Conservation (phyloP, 2,113 vertebrate species). For the Percina caprodes region DNA sequence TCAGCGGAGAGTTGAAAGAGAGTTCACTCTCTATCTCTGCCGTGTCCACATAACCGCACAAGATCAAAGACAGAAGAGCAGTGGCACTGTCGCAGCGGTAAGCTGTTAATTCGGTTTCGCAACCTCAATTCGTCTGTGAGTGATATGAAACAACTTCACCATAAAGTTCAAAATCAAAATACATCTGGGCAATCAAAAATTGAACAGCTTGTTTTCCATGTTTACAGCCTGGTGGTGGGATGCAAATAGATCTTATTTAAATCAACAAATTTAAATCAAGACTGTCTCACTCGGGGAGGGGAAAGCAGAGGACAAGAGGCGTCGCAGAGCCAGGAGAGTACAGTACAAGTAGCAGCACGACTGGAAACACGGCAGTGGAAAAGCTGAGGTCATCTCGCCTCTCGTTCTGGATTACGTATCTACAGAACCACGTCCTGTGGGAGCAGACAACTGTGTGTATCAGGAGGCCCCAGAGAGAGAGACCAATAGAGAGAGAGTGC, state of each 20-base stretch:
- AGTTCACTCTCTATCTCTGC: constrained; percentile 61
- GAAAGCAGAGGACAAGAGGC: constrained; percentile 45
- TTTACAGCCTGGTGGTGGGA: constrained; percentile 55
- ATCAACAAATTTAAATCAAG: constrained; percentile 70
- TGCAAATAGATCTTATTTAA: constrained; percentile 74
- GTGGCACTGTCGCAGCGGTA: constrained; percentile 37
- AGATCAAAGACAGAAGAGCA: constrained; percentile 64
- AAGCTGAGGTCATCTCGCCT: constrained; percentile 77
- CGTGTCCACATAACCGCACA: constrained; percentile 54
- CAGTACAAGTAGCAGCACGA: constrained; percentile 41
- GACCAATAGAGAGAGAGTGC: constrained; percentile 42
- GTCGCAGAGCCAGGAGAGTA: constrained; percentile 49
- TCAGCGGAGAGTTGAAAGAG: constrained; percentile 74
- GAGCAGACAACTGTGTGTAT: constrained; percentile 70
- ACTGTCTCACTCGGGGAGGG: constrained; percentile 57
- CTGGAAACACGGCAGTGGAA: constrained; percentile 61
- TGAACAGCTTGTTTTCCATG: constrained; percentile 44
- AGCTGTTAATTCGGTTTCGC: constrained; percentile 52
- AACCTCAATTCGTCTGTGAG: constrained; percentile 41
- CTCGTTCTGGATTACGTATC: constrained; percentile 71
- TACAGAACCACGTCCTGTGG: constrained; percentile 63
- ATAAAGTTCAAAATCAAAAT: constrained; percentile 52
- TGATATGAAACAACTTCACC: constrained; percentile 26
- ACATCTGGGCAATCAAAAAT: constrained; percentile 60
- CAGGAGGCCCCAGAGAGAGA: constrained; percentile 62